These are phyloP conservation scores for Coregonus suidteri DNA, from an alignment of 2,797 vertebrate genomes.

Conservation along the genomic window DNA sequence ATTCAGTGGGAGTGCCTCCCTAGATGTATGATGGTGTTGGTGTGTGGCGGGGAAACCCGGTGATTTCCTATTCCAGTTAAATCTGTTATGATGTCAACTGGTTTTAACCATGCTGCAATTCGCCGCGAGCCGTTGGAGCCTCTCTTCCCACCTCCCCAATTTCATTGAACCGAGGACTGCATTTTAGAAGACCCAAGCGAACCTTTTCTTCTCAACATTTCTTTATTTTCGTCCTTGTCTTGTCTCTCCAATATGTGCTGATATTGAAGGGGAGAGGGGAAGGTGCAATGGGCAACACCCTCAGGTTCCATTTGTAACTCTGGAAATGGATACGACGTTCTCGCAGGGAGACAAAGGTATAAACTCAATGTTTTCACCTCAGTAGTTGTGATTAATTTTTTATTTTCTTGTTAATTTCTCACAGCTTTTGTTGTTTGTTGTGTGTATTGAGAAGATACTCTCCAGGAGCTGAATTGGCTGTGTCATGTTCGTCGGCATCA, in stretches of 20 bases:
- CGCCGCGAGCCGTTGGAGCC: too few species aligned
- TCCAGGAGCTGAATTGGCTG: conserved; percentile 6
- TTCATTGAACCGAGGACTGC: neutral
- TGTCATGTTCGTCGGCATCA: conserved; percentile 5
- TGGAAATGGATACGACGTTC: conserved; percentile 65
- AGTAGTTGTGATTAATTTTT: neutral
- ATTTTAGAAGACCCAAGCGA: neutral
- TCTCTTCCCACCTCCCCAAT: neutral
- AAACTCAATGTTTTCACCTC: conserved; percentile 38
- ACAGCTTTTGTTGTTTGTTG: neutral
- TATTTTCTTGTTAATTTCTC: neutral
- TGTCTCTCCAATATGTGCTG: conserved; percentile 38
- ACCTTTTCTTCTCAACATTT: neutral
- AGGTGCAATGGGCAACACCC: conserved; percentile 60
- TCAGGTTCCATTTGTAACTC: conserved; percentile 53
- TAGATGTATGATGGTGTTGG: too few species aligned
- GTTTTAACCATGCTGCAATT: too few species aligned
- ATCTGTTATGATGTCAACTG: too few species aligned
- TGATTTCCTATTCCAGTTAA: too few species aligned
- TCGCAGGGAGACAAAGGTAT: conserved; percentile 68
- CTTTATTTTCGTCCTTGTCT: neutral
- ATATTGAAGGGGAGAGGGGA: conserved; percentile 36
- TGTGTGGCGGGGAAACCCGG: too few species aligned
- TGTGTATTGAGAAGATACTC: neutral
- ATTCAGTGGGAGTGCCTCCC: too few species aligned